A percentile compares a stretch with the other conserved stretches of the same genome.
phyloP scores from a whole-genome alignment of 2,888 invertebrate genomes.

The Meta bourneti region DNA sequence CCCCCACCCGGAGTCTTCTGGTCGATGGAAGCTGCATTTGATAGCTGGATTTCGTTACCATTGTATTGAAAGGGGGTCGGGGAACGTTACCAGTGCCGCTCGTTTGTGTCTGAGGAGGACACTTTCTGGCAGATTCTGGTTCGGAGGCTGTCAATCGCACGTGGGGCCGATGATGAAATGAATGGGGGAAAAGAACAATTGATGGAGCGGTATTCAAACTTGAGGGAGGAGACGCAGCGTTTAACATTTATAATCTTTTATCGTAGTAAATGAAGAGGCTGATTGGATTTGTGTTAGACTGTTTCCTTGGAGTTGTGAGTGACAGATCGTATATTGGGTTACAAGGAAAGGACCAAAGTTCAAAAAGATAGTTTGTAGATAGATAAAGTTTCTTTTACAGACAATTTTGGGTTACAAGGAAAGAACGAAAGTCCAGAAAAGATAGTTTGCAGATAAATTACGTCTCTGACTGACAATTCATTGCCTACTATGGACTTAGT shows the following conservation, averaged over 20 bases:
- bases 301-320: neutral
- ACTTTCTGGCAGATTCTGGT: neutral
- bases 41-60: slow-evolving; percentile 5
- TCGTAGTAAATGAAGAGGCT: neutral
- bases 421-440: no score
- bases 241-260: neutral
- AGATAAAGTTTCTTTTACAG: no score
- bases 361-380: no score
- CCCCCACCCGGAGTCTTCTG: neutral
- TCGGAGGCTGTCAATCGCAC: neutral
- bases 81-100: neutral
- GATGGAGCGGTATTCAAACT: neutral
- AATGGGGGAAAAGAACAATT: neutral
- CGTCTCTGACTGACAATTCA: no score
- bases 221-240: neutral
- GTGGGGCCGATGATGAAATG: neutral
- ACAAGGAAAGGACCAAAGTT: no score
- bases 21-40: slow-evolving; percentile 8
- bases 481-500: no score
- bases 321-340: neutral
- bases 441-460: no score
- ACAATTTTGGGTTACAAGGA: no score
- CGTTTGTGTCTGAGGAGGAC: neutral
- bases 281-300: neutral
- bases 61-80: slow-evolving; percentile 23